phyloP scores from a whole-genome alignment of 2,113 vertebrate genomes.

The Brachionichthys hirsutus region DNA sequence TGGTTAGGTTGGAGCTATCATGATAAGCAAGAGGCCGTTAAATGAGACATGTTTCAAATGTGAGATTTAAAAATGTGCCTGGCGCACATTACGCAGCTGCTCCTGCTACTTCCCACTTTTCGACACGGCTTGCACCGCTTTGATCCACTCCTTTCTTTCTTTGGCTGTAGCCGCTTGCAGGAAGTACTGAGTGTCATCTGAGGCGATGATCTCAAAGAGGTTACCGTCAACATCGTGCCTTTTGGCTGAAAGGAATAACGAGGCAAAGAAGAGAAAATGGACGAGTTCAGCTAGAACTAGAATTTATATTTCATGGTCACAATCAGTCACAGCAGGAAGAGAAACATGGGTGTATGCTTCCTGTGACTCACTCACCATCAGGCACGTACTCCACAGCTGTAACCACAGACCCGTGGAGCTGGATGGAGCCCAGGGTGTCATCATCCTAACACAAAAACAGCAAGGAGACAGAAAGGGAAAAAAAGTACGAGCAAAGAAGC shows the following conservation, averaged over 20 bases:
- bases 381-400: constrained; percentile 88
- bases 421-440: constrained; percentile 88
- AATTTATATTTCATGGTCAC: background rate
- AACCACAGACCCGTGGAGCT: constrained; percentile 89
- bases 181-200: constrained; percentile 89
- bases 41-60: too few species aligned
- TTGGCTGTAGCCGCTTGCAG: constrained; percentile 86
- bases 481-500: background rate
- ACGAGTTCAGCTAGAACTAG: background rate
- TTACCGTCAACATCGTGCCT: constrained; percentile 85
- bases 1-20: too few species aligned
- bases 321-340: background rate
- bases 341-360: background rate
- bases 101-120: constrained; percentile 86
- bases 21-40: too few species aligned
- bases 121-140: constrained; percentile 85
- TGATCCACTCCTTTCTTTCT: constrained; percentile 96
- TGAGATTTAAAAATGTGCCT: background rate
- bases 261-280: background rate
- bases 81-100: constrained; percentile 1
- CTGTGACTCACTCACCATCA: constrained; percentile 80
- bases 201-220: constrained; percentile 97
- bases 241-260: constrained; percentile 77
- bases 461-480: background rate
- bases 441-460: constrained; percentile 70